Evolutionary conservation across 1,140 invertebrate genomes (phyloP).

Genomic region (Leptonema lineaticorne): DNA sequence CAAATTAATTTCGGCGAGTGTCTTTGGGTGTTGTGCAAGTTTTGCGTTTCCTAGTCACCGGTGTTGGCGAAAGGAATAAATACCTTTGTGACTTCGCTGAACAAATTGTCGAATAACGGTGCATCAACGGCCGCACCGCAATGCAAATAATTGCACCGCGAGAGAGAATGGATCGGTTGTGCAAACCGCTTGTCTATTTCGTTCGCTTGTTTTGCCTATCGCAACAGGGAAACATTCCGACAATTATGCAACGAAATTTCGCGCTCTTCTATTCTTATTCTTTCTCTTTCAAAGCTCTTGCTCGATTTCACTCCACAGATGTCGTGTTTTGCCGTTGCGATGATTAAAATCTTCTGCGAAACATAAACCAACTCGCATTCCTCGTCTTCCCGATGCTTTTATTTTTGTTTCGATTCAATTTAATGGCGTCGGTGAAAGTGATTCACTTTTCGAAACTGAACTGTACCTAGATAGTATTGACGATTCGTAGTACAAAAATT

Average conservation of each 20-base stretch:
- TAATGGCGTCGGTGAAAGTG: constrained; percentile 17
- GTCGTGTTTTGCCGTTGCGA: constrained; percentile 17
- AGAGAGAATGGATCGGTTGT: constrained; percentile 25
- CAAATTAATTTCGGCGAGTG: no score
- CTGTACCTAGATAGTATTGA: not conserved
- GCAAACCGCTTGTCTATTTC: constrained; percentile 1
- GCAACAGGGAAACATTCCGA: constrained; percentile 33
- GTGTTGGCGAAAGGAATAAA: not conserved
- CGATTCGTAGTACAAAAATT: no score
- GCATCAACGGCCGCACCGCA: constrained; percentile 13
- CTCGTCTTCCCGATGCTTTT: not conserved
- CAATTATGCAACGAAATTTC: constrained; percentile 34
- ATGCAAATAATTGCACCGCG: constrained; percentile 29
- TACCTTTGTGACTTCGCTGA: not conserved
- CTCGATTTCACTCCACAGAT: constrained; percentile 33
- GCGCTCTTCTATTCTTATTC: no score
- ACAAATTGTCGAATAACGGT: constrained; percentile 1
- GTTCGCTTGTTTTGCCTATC: no score
- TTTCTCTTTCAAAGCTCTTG: no score
- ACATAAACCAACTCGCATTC: constrained; percentile 3
- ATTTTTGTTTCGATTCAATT: constrained; percentile 27
- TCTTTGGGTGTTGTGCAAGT: no score
- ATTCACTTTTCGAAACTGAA: not conserved
- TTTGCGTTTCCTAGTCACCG: no score
- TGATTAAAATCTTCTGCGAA: constrained; percentile 27